phyloP scores from a whole-genome alignment of 2,888 invertebrate species.

The Euclidia mi region DNA sequence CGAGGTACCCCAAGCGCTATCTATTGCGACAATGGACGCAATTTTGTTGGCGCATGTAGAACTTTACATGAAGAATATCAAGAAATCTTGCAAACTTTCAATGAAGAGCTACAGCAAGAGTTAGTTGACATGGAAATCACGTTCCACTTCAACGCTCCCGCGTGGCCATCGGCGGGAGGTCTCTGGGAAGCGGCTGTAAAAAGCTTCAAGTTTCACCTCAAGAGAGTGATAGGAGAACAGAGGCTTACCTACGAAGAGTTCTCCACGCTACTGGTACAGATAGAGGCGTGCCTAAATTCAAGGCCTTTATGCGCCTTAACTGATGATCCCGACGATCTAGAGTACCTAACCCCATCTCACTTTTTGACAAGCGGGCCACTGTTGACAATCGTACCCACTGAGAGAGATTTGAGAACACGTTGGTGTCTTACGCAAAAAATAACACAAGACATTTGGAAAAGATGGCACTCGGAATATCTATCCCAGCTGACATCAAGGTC shows the following conservation, averaged over 20 bases:
- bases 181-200: slow-evolving; percentile 10
- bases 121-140: slow-evolving; percentile 11
- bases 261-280: slow-evolving; percentile 40
- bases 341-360: slow-evolving; percentile 47
- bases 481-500: slow-evolving; percentile 34
- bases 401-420: slow-evolving; percentile 41
- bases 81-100: slow-evolving; percentile 13
- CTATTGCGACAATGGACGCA: slow-evolving; percentile 52
- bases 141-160: slow-evolving; percentile 6
- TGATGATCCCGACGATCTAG: slow-evolving; percentile 46
- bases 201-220: slow-evolving; percentile 28
- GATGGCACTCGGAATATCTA: slow-evolving; percentile 42
- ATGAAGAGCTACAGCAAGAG: slow-evolving; percentile 13
- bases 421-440: slow-evolving; percentile 52
- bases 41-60: slow-evolving; percentile 47
- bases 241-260: slow-evolving; percentile 48
- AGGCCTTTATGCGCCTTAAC: too few relatives aligned
- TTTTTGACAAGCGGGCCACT: slow-evolving; percentile 40
- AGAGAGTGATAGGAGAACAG: slow-evolving; percentile 47
- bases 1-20: slow-evolving; percentile 46
- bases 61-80: slow-evolving; percentile 24
- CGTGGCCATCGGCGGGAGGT: slow-evolving; percentile 5
- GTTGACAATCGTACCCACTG: slow-evolving; percentile 31
- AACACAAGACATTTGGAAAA: slow-evolving; percentile 45
- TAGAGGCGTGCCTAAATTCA: slow-evolving; percentile 49